A percentile compares a stretch with the other conserved stretches of the same genome.
These are phyloP conservation scores for Carassius gibelio DNA, from an alignment of 2,113 vertebrate genomes.

Conservation along the genomic window DNA sequence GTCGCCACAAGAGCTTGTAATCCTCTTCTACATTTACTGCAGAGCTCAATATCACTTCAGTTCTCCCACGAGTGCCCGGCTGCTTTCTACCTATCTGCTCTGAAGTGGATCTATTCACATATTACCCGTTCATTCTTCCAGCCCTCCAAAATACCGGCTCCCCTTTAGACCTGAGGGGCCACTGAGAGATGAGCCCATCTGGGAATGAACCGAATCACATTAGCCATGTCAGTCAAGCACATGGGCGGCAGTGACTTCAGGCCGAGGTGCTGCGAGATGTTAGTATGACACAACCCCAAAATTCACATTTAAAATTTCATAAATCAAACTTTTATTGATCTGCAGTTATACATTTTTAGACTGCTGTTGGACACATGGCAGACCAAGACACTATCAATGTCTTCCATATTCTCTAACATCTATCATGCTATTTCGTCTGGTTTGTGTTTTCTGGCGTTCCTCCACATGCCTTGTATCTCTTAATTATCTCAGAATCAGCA, in stretches of 20 bases:
- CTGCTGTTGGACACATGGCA: neutral
- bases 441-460: slow-evolving; percentile 2
- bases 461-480: slow-evolving; percentile 25
- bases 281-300: neutral
- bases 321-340: neutral
- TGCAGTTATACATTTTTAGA: neutral
- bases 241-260: slow-evolving; percentile 41
- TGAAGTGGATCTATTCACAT: slow-evolving; percentile 58
- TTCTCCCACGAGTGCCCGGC: slow-evolving; percentile 53
- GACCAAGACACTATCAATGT: neutral
- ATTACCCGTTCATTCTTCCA: slow-evolving; percentile 42
- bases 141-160: slow-evolving; percentile 47
- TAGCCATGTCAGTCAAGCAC: slow-evolving; percentile 56
- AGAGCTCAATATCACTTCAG: slow-evolving; percentile 56
- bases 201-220: slow-evolving; percentile 57
- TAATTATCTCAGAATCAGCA: slow-evolving; percentile 54
- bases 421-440: neutral
- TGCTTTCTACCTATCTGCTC: slow-evolving; percentile 59
- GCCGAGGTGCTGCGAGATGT: neutral
- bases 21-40: slow-evolving; percentile 56
- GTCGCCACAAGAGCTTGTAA: slow-evolving; percentile 63
- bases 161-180: slow-evolving; percentile 54
- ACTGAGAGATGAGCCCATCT: slow-evolving; percentile 51
- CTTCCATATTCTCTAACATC: neutral
- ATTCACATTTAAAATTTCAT: neutral